Evolutionary conservation across 2,113 vertebrate species (phyloP), one percentile per base, ranked within the genome.

Genomic region (Cettia cetti): DNA sequence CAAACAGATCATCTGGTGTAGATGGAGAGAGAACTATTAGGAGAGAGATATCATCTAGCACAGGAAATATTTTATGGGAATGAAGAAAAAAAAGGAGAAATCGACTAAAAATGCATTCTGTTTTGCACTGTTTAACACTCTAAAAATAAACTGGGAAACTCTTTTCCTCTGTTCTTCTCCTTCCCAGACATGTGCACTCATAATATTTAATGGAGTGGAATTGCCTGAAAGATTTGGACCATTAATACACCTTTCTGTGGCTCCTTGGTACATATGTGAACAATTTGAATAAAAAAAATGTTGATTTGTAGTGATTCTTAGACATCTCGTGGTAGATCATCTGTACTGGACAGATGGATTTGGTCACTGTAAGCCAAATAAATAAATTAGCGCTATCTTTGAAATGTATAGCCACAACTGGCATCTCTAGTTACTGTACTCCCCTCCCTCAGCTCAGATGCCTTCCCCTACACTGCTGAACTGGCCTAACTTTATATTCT

Each of bases 361-460:
- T 2, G 80, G 94, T 97, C 96, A 94, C 74, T 88, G 91, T 82
- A 96, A 97, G 93, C 70, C 92, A 97, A 97, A 97, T 96, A 97
- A 97, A 97, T 97, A 97, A 96, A 96, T 96, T 96, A 96, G 82
- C 15, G 18, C 93, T 96, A 96, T 95, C 96, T 97, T 97, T 97
- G 97, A 97, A 97, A 97, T 97, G 95, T 90, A 97, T 95, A 97
- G 94, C 95, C 78, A 91, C 81, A 72, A 91, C 93, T 97, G 96
- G 96, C 94, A 96, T 96, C 94, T 96, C 94, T 59, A 65, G 95
- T 96, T 80, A 71, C 96, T 11, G 13, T 66, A 39, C 88, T 86
- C 66, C 86, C 87, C 94, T 95, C 45, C 60, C 80, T 90, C 76
- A 18, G 77, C 90, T 96, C 94, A 92, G 84, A 95, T 95, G 81